A percentile compares a stretch with the other conserved stretches of the same genome.
These are phyloP conservation scores for Scrobipalpa costella DNA, from an alignment of 2,888 invertebrate species.

Conservation along the genomic window DNA sequence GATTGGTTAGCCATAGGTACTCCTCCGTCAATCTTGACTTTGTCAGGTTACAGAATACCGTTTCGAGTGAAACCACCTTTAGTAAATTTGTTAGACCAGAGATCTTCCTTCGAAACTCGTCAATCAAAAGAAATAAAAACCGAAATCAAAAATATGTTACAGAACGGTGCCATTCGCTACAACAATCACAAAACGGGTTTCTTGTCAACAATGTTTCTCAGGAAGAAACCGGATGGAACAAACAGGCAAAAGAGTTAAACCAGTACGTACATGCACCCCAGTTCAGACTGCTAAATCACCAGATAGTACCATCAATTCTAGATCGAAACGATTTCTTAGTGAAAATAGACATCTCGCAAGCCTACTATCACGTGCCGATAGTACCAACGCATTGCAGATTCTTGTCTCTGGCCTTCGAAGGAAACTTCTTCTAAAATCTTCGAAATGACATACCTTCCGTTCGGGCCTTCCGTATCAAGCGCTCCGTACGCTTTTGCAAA, in stretches of 20 bases:
- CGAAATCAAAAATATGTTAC: slow-evolving; percentile 19
- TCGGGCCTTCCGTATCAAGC: no score
- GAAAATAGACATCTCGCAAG: slow-evolving; percentile 37
- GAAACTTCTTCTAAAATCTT: no score
- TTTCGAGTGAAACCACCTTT: slow-evolving; percentile 25
- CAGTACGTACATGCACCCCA: slow-evolving; percentile 22
- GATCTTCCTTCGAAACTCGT: not conserved
- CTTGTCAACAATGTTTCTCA: slow-evolving; percentile 29
- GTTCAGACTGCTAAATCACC: slow-evolving; percentile 31
- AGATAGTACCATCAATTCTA: slow-evolving; percentile 28
- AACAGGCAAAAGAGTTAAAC: slow-evolving; percentile 30
- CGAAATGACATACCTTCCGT: no score
- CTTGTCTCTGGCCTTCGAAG: no score
- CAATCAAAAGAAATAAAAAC: slow-evolving; percentile 7
- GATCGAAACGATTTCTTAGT: slow-evolving; percentile 29
- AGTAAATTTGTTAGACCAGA: not conserved
- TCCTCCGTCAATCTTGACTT: slow-evolving; percentile 25
- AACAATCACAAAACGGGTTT: slow-evolving; percentile 18
- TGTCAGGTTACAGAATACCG: slow-evolving; percentile 31
- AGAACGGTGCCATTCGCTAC: not conserved
- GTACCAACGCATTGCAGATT: no score
- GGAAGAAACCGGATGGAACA: slow-evolving; percentile 30
- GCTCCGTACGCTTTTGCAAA: no score
- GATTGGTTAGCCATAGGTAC: slow-evolving; percentile 15
- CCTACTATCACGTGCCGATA: no score